Evolutionary conservation across 2,888 invertebrate species (phyloP).

Genomic region (Habroteleia sp.): DNA sequence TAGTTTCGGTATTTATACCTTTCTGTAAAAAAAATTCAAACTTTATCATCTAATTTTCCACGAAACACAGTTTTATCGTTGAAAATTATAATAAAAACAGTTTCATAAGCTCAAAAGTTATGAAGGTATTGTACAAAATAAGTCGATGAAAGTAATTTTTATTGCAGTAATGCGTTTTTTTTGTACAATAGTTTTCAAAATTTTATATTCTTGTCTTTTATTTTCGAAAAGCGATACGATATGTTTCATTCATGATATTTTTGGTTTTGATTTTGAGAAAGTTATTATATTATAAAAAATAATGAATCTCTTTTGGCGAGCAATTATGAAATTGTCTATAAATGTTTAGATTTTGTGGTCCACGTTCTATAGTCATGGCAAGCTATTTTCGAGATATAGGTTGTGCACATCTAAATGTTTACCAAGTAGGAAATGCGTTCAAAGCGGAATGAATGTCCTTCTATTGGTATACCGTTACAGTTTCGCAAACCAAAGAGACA

Average conservation of each 20-base stretch:
- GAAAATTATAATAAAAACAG: background rate
- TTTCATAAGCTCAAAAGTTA: too few relatives aligned
- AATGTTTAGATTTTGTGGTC: constrained; percentile 46
- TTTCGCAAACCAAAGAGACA: constrained; percentile 58
- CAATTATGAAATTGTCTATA: background rate
- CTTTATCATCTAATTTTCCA: constrained; percentile 12
- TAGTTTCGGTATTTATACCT: constrained; percentile 8
- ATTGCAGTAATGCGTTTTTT: too few relatives aligned
- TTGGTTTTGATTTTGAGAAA: too few relatives aligned
- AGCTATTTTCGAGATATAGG: constrained; percentile 45
- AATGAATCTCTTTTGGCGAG: background rate
- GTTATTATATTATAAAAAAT: too few relatives aligned
- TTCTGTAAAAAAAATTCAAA: constrained; percentile 11
- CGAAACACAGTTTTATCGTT: constrained; percentile 9
- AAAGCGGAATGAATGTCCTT: constrained; percentile 52
- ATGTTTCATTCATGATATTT: too few relatives aligned
- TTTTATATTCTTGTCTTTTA: too few relatives aligned
- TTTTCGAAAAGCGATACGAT: too few relatives aligned
- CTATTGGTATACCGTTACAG: constrained; percentile 51
- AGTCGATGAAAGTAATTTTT: background rate
- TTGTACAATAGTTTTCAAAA: too few relatives aligned
- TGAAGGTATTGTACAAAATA: too few relatives aligned
- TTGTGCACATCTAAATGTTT: constrained; percentile 54
- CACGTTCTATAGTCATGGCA: constrained; percentile 24
- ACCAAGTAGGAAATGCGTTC: constrained; percentile 43